Evolutionary conservation across 2,888 invertebrate genomes (phyloP), one percentile per base, ranked within the genome.

Genomic region (Erynnis tages): DNA sequence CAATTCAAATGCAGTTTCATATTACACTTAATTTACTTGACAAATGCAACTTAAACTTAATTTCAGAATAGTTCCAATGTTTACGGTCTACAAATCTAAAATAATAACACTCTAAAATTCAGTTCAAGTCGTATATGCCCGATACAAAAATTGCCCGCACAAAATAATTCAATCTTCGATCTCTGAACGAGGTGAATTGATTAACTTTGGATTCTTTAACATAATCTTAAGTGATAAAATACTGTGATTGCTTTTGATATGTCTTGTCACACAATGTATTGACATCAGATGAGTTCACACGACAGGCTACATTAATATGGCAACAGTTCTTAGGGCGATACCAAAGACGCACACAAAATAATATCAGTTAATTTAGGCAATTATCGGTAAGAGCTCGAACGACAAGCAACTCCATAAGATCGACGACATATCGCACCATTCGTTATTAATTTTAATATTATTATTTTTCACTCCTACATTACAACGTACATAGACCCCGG

Each of bases 381-480:
- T 73, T 71, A 17, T 77, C 72, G 73, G 73, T 73, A 76, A 69
- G 69, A 77, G 72, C 74, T 71, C 71, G 75, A 80, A 76, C 70
- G 70, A 75, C 74, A 78, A 76, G 72, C 74, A 62, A 72, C 72
- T 74, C 79, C 79, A 80, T 83, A 83, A 86, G 82, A 86, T 77
- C 77, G 81, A 80, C 83, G 79, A 82, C 71, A 77, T 73, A 70
- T 81, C 85, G 89, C 89, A 89, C 88, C 89, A 87, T 87, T 85
- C 79, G 86, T 85, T 85, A 69, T 73, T 73, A 74, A 57, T 58
- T 34, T 65, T 66, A 69, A 71, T 73, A 68, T 44, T 50, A 50
- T 68, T 73, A 40, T 50, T 49, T 57, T 80, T 79, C 81, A 79
- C 77, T 76, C 79, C 84, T 86, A 88, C 79, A 67, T 82, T 86